A percentile compares a stretch with the other conserved stretches of the same genome.
phyloP scores from a whole-genome alignment of 2,797 vertebrate species.

The Helarctos malayanus region DNA sequence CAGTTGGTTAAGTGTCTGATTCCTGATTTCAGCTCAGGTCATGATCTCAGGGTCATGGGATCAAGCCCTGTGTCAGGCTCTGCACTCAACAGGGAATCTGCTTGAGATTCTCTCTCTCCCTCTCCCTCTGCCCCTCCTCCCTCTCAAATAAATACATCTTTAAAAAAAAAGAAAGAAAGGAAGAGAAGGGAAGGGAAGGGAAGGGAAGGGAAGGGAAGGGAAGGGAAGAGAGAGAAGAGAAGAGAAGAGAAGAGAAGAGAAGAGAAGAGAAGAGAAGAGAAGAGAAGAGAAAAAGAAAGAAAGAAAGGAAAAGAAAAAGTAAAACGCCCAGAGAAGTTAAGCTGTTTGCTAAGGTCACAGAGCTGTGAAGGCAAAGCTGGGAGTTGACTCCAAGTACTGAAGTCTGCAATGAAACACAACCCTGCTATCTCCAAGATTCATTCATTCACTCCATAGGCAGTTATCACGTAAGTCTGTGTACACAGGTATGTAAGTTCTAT shows the following conservation, averaged over 20 bases:
- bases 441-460: rapidly evolving
- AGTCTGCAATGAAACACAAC: neutral
- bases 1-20: neutral
- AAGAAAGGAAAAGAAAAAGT: neutral
- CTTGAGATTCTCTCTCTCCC: neutral
- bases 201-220: too few species aligned
- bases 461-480: neutral
- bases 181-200: too few species aligned
- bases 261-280: too few species aligned
- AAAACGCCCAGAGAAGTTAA: neutral
- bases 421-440: neutral
- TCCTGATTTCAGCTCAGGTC: neutral
- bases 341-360: neutral
- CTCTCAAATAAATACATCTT: neutral
- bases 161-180: neutral
- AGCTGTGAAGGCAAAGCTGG: neutral
- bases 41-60: neutral
- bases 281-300: neutral
- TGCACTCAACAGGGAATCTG: neutral
- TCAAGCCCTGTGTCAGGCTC: neutral
- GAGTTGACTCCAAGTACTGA: neutral
- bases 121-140: neutral
- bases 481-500: neutral
- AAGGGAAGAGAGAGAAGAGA: too few species aligned
- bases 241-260: too few species aligned